A percentile compares a stretch with the other conserved stretches of the same genome.
Conservation (phyloP, 2,113 vertebrate species). For the Uria aalge region DNA sequence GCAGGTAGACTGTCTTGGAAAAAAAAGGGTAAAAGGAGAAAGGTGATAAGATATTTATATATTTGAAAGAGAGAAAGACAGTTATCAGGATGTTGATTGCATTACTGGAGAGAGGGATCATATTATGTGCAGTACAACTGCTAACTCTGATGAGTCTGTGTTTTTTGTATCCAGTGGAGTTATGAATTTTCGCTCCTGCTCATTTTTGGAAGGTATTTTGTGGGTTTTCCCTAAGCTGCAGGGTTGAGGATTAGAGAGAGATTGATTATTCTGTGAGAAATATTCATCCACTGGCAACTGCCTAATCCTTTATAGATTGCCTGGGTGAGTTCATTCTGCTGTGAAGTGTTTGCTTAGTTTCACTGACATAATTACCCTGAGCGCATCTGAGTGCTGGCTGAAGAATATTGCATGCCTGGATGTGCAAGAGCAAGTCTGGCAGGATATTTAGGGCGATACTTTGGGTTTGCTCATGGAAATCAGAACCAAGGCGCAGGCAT, state of each 20-base stretch:
- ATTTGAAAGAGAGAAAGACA: background rate
- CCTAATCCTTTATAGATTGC: conserved; percentile 24
- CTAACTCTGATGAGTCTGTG: background rate
- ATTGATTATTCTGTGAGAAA: conserved; percentile 13
- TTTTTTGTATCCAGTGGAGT: background rate
- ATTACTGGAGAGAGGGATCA: background rate
- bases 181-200: background rate
- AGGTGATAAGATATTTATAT: background rate
- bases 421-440: background rate
- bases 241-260: background rate
- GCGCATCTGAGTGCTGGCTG: background rate
- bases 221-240: background rate
- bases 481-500: background rate
- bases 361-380: background rate
- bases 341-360: conserved; percentile 33
- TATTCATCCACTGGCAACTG: background rate
- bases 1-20: background rate
- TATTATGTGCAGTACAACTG: background rate
- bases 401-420: background rate
- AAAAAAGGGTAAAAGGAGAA: background rate
- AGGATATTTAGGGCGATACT: background rate
- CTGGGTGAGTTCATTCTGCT: conserved; percentile 26
- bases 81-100: background rate
- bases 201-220: background rate
- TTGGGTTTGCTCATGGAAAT: background rate